Evolutionary conservation across 2,797 vertebrate species (phyloP).

Genomic region (Sebastes taczanowskii): DNA sequence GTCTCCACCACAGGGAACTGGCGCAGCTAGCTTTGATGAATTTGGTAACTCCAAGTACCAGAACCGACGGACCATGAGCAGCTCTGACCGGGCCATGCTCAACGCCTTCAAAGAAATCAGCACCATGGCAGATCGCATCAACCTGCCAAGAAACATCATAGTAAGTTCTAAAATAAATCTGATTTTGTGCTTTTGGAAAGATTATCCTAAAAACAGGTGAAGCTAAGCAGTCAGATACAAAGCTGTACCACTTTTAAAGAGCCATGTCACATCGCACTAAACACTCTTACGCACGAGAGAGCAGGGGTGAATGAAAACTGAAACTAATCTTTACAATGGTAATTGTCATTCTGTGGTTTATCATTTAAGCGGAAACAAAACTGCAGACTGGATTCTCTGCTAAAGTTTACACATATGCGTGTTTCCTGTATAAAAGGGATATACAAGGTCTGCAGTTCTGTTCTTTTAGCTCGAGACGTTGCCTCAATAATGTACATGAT

Average conservation of each 20-base stretch:
- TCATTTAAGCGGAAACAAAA: background rate
- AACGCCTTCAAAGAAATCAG: slow-evolving; percentile 99
- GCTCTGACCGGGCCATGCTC: slow-evolving; percentile 97
- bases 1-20: slow-evolving; percentile 88
- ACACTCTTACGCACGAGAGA: background rate
- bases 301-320: background rate
- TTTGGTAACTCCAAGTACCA: slow-evolving; percentile 99
- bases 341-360: background rate
- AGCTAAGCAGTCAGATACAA: background rate
- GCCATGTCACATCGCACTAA: background rate
- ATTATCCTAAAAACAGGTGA: background rate
- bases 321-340: background rate
- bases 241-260: background rate
- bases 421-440: background rate
- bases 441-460: background rate
- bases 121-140: slow-evolving; percentile 99
- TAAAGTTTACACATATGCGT: background rate
- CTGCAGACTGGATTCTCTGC: too few relatives aligned
- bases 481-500: background rate
- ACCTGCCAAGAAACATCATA: slow-evolving; percentile 97
- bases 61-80: slow-evolving; percentile 98
- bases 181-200: background rate
- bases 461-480: background rate
- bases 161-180: slow-evolving; percentile 77
- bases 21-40: slow-evolving; percentile 97